A percentile compares a stretch with the other conserved stretches of the same genome.
Conservation (phyloP, 2,113 vertebrate species). For the Cyanistes caeruleus region DNA sequence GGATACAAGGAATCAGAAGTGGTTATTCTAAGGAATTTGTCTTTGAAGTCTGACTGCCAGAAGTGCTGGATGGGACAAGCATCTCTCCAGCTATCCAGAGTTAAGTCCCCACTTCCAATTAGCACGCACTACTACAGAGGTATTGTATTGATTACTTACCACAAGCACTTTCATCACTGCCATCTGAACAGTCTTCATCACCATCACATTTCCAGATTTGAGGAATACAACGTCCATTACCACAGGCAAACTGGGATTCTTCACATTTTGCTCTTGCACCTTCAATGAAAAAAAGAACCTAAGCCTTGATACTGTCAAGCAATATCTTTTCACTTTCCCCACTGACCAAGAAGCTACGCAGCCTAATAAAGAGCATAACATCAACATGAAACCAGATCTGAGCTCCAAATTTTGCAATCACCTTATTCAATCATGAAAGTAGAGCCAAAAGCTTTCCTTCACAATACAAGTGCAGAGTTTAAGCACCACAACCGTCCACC, state of each 20-base stretch:
- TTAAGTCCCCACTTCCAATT: not conserved
- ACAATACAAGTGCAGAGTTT: not conserved
- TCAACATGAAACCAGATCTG: not conserved
- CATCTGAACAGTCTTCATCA: constrained; percentile 91
- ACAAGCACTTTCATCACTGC: constrained; percentile 90
- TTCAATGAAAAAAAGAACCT: constrained; percentile 46
- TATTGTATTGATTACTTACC: constrained; percentile 78
- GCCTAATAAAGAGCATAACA: not conserved
- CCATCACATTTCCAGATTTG: constrained; percentile 94
- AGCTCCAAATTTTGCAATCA: not conserved
- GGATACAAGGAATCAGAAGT: not conserved
- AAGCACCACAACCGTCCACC: not conserved
- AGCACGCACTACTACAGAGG: not conserved
- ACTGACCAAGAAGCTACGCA: not conserved
- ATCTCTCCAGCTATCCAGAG: not conserved
- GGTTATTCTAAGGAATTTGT: not conserved
- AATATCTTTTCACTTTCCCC: not conserved
- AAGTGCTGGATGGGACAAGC: not conserved
- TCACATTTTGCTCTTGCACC: constrained; percentile 87
- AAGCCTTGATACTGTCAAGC: not conserved
- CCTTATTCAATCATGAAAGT: not conserved
- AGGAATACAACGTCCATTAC: constrained; percentile 93
- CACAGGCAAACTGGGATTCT: constrained; percentile 89
- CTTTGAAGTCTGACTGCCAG: not conserved
- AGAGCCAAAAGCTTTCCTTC: not conserved